Evolutionary conservation across 2,113 vertebrate species (phyloP).

Genomic region (Neopipo cinnamomea): DNA sequence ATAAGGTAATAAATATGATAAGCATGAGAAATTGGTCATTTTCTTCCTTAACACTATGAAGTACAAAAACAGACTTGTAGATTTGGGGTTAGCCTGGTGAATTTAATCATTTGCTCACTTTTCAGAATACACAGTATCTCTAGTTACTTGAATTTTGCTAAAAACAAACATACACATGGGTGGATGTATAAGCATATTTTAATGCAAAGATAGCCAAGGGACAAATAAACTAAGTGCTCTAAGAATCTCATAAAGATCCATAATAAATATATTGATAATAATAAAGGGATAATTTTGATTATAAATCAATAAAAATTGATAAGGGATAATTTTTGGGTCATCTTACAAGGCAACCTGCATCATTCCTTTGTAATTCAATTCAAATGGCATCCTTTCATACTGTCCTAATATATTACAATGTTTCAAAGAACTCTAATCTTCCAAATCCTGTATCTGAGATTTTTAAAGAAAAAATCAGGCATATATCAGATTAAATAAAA

Average conservation of each 20-base stretch:
- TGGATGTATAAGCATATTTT: neutral
- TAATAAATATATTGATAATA: neutral
- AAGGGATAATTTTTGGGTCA: neutral
- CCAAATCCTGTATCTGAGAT: neutral
- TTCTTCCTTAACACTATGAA: neutral
- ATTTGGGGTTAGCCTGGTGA: neutral
- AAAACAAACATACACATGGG: neutral
- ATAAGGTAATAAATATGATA: neutral
- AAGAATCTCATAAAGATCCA: neutral
- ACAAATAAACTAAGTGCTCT: neutral
- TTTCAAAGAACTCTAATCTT: neutral
- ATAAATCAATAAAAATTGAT: no score
- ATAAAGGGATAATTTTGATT: no score
- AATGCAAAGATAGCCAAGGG: neutral
- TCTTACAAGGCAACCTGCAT: neutral
- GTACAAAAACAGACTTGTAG: neutral
- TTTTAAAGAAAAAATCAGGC: neutral
- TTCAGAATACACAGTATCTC: neutral
- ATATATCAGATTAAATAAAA: neutral
- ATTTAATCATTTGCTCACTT: neutral
- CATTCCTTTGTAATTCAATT: neutral
- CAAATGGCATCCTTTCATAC: neutral
- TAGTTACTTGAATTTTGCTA: neutral
- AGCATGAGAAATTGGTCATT: neutral
- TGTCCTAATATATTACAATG: neutral